Percentiles rank a stretch among this genome's conserved stretches.
phyloP scores from a whole-genome alignment of 1,140 invertebrate species.

The Mycetomoellerius zeteki region DNA sequence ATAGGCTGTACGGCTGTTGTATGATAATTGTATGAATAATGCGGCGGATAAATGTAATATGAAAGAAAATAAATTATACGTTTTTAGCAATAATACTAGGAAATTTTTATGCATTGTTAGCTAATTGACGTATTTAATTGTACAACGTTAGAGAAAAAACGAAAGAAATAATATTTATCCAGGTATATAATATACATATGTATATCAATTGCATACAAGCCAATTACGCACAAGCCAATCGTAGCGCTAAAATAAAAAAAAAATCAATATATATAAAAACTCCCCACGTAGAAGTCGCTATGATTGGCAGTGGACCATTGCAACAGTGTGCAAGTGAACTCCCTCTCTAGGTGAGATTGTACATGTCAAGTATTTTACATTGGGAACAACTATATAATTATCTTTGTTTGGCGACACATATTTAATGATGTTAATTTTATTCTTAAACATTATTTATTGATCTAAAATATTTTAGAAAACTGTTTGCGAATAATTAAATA shows the following conservation, averaged over 20 bases:
- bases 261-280: no score
- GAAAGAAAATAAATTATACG: not conserved
- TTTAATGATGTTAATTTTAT: conserved; percentile 11
- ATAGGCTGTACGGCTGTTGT: not conserved
- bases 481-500: not conserved
- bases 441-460: not conserved
- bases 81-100: conserved; percentile 46
- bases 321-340: no score
- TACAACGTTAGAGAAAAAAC: conserved; percentile 61
- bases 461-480: no score
- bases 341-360: no score
- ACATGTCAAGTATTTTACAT: not conserved
- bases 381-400: not conserved
- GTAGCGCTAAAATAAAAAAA: no score
- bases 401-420: not conserved
- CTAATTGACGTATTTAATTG: conserved; percentile 65
- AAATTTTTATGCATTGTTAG: conserved; percentile 27
- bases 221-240: no score
- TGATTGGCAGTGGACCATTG: no score
- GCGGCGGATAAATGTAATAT: not conserved
- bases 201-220: no score
- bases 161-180: conserved; percentile 61
- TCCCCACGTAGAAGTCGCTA: no score
- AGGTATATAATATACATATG: not conserved
- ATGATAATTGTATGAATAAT: not conserved